phyloP scores from a whole-genome alignment of 2,113 vertebrate genomes.

The Desmodus rotundus region DNA sequence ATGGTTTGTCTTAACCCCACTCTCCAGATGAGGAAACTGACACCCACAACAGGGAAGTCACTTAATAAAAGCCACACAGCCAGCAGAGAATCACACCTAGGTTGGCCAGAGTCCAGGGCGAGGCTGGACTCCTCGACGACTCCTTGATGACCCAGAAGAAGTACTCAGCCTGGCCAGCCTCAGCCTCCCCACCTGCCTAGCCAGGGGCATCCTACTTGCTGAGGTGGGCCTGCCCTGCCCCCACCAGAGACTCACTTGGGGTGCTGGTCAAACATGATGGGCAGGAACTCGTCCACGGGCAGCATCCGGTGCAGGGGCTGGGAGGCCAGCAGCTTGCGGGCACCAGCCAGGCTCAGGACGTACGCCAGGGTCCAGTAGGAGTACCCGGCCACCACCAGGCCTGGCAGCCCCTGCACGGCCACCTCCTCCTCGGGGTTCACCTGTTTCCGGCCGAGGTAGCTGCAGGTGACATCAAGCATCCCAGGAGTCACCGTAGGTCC shows the following conservation, averaged over 20 bases:
- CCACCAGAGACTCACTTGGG: conserved; percentile 85
- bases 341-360: conserved; percentile 87
- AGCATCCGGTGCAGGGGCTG: conserved; percentile 94
- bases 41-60: neutral
- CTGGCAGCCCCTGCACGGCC: conserved; percentile 83
- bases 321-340: conserved; percentile 90
- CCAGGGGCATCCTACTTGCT: neutral
- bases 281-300: conserved; percentile 96
- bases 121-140: neutral
- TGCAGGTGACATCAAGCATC: conserved; percentile 56
- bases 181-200: neutral
- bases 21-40: neutral
- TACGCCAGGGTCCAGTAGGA: conserved; percentile 98
- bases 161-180: neutral
- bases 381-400: conserved; percentile 90
- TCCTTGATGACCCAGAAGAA: neutral
- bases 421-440: conserved; percentile 88
- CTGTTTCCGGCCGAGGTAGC: conserved; percentile 96
- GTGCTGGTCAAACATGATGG: conserved; percentile 97
- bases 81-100: neutral
- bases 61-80: neutral
- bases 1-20: neutral
- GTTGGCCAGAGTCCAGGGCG: neutral
- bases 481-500: neutral
- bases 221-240: neutral